A percentile compares a stretch with the other conserved stretches of the same genome.
phyloP scores from a whole-genome alignment of 2,888 invertebrate species.

The Prosapia bicincta region DNA sequence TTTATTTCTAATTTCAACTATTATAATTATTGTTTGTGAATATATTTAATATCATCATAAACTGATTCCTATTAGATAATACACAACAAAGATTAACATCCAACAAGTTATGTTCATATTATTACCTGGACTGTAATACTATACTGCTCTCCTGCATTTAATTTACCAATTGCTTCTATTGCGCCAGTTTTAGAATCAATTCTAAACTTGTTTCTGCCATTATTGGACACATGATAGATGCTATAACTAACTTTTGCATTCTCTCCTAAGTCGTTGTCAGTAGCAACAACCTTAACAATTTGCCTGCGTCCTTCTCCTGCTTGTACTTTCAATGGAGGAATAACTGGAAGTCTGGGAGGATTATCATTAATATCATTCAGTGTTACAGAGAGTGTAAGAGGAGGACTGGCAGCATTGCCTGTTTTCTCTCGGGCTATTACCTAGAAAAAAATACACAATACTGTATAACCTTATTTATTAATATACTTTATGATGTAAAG shows the following conservation, averaged over 20 bases:
- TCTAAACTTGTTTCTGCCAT: conserved; percentile 79
- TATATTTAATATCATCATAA: too few relatives aligned
- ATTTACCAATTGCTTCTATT: conserved; percentile 71
- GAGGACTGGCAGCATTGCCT: conserved; percentile 77
- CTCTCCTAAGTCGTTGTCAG: conserved; percentile 81
- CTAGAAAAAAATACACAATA: conserved; percentile 47
- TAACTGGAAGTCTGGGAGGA: conserved; percentile 74
- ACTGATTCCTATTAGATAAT: too few relatives aligned
- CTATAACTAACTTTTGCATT: conserved; percentile 80
- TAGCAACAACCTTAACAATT: conserved; percentile 68
- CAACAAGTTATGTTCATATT: too few relatives aligned
- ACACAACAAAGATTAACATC: too few relatives aligned
- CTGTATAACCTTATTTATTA: too few relatives aligned
- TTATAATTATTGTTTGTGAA: too few relatives aligned
- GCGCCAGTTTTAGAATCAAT: conserved; percentile 79
- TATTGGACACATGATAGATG: conserved; percentile 88
- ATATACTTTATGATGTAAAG: too few relatives aligned
- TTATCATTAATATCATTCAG: conserved; percentile 84
- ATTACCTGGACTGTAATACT: conserved; percentile 77
- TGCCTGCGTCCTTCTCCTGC: conserved; percentile 67
- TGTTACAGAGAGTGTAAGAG: conserved; percentile 73
- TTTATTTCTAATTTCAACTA: too few relatives aligned
- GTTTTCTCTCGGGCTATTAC: conserved; percentile 79
- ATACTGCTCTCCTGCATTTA: conserved; percentile 84
- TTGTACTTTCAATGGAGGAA: conserved; percentile 75